phyloP scores from a whole-genome alignment of 2,888 invertebrate genomes.

The Herminia tarsipennalis region DNA sequence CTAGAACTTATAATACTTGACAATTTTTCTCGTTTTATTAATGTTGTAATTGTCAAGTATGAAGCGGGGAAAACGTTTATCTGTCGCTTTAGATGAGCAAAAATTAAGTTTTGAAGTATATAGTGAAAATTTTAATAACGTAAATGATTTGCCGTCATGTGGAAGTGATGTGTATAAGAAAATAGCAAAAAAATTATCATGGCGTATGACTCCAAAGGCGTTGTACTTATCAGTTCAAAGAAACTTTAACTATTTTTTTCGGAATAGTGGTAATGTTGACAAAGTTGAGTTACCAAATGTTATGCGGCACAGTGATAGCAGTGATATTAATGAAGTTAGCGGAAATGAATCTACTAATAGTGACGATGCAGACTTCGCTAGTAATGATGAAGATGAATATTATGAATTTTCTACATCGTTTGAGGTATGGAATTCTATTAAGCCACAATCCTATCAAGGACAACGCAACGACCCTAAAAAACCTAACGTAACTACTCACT shows the following conservation, averaged over 20 bases:
- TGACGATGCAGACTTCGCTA: constrained; percentile 2
- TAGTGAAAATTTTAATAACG: constrained; percentile 6
- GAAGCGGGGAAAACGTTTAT: constrained; percentile 10
- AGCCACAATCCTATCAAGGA: constrained; percentile 1
- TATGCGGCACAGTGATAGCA: constrained; percentile 2
- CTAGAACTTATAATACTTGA: too few relatives aligned
- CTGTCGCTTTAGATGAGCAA: constrained; percentile 12
- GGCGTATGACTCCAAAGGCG: constrained; percentile 10
- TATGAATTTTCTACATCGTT: constrained; percentile 3
- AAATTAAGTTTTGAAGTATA: constrained; percentile 4
- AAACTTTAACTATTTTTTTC: constrained; percentile 1
- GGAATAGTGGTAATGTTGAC: constrained; percentile 3
- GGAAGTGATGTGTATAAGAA: constrained; percentile 8
- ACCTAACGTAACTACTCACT: constrained; percentile 1
- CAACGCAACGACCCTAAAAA: constrained; percentile 3
- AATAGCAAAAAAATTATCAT: constrained; percentile 5
- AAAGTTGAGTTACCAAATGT: constrained; percentile 1
- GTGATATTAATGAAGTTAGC: constrained; percentile 2
- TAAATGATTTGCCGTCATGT: constrained; percentile 5
- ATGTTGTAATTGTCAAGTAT: background rate
- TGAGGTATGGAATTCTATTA: constrained; percentile 2
- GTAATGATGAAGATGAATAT: constrained; percentile 3
- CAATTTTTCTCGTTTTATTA: constrained; percentile 1
- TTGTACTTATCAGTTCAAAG: constrained; percentile 11
- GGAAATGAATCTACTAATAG: constrained; percentile 1